These are phyloP conservation scores for Macrotrachela quadricornifera DNA, from an alignment of 1,140 invertebrate genomes.

Conservation along the genomic window DNA sequence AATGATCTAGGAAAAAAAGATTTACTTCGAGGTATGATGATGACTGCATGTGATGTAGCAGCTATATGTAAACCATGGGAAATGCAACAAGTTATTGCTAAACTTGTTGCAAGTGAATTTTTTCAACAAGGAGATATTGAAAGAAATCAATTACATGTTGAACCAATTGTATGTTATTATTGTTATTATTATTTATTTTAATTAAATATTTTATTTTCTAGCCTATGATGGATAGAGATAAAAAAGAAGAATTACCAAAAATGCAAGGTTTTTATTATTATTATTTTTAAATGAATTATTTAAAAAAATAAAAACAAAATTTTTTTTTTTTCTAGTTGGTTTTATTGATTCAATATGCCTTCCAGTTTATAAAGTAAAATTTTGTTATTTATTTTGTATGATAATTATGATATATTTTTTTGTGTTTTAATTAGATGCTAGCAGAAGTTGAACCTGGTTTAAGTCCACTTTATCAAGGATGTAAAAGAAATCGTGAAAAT, in stretches of 20 bases:
- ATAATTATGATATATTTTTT: no score
- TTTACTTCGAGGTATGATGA: slow-evolving; percentile 66
- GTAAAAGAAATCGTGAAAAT: no score
- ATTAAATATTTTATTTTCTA: background rate
- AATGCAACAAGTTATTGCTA: slow-evolving; percentile 59
- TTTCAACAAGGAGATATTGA: slow-evolving; percentile 91
- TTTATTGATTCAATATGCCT: slow-evolving; percentile 87
- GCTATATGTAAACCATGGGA: slow-evolving; percentile 93
- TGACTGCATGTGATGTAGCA: slow-evolving; percentile 90
- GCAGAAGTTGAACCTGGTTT: no score
- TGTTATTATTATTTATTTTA: background rate
- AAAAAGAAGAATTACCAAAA: slow-evolving; percentile 6
- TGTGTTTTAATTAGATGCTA: no score
- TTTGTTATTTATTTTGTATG: no score
- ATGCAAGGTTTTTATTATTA: background rate
- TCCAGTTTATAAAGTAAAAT: slow-evolving; percentile 60
- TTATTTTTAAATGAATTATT: no score
- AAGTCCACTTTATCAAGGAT: no score
- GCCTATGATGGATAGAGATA: slow-evolving; percentile 4
- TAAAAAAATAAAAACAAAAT: no score
- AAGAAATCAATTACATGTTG: slow-evolving; percentile 68
- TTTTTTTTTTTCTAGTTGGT: slow-evolving; percentile 38
- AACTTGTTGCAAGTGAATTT: slow-evolving; percentile 80
- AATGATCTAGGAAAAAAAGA: slow-evolving; percentile 11
- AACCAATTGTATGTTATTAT: slow-evolving; percentile 52